Percentiles rank a stretch among this genome's conserved stretches.
phyloP scores from a whole-genome alignment of 2,113 vertebrate species.

The Mastomys coucha region DNA sequence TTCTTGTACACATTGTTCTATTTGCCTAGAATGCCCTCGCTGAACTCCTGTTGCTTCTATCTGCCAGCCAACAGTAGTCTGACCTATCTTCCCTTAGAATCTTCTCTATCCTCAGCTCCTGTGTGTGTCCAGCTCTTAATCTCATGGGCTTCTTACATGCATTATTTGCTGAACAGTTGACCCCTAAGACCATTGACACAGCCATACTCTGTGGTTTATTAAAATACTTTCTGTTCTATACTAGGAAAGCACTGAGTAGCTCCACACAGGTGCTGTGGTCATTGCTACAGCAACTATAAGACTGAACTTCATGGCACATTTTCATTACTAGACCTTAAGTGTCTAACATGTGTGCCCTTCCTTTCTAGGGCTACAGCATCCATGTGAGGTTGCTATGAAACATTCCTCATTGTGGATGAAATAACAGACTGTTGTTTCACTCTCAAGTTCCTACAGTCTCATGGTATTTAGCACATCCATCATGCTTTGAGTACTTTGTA shows the following conservation, averaged over 20 bases:
- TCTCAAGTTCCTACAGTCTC: neutral
- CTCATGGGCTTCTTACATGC: neutral
- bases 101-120: neutral
- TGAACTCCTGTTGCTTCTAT: neutral
- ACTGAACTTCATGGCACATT: neutral
- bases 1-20: neutral
- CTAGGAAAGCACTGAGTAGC: slow-evolving; percentile 44
- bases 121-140: neutral
- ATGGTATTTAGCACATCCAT: neutral
- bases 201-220: neutral
- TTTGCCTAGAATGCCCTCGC: slow-evolving; percentile 18
- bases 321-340: neutral
- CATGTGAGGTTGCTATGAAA: neutral
- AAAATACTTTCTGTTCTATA: neutral
- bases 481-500: neutral
- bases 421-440: neutral
- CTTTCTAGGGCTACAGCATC: neutral
- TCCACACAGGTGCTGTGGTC: neutral
- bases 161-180: slow-evolving; percentile 10
- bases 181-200: neutral
- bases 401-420: neutral
- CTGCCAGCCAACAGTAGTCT: neutral
- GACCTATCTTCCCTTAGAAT: neutral
- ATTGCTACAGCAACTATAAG: neutral
- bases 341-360: neutral